Percentiles rank a stretch among this genome's conserved stretches.
phyloP scores from a whole-genome alignment of 2,797 vertebrate species.

The Carduelis carduelis region DNA sequence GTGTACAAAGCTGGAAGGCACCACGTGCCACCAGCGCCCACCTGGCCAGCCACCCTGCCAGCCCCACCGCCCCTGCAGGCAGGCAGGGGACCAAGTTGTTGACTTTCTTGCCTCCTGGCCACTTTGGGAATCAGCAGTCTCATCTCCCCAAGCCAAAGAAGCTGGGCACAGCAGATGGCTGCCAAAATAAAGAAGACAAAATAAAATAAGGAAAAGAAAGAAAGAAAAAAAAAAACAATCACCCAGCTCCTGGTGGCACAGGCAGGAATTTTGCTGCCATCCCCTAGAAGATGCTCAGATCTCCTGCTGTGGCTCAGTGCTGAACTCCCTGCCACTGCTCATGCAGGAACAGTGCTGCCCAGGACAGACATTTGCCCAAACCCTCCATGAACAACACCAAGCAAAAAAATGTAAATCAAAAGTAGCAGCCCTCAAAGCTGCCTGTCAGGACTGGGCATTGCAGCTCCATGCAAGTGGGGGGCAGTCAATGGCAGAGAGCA shows the following conservation, averaged over 20 bases:
- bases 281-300: neutral
- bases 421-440: neutral
- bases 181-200: neutral
- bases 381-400: neutral
- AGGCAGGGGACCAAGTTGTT: neutral
- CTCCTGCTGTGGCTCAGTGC: neutral
- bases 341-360: neutral
- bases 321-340: neutral
- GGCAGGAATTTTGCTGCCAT: neutral
- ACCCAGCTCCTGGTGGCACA: neutral
- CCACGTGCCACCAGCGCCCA: rapidly evolving
- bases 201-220: no score
- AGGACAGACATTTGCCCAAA: neutral
- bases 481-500: neutral
- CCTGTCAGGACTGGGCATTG: rapidly evolving
- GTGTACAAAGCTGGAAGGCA: neutral
- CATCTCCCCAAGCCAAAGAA: neutral
- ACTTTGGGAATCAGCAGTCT: neutral
- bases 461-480: neutral
- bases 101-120: neutral
- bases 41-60: neutral
- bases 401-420: neutral
- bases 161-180: neutral
- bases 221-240: neutral
- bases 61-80: rapidly evolving